Evolutionary conservation across 35 echinoderm and acorn worm species (phyloP).

Genomic region (Heliocidaris erythrogramma): DNA sequence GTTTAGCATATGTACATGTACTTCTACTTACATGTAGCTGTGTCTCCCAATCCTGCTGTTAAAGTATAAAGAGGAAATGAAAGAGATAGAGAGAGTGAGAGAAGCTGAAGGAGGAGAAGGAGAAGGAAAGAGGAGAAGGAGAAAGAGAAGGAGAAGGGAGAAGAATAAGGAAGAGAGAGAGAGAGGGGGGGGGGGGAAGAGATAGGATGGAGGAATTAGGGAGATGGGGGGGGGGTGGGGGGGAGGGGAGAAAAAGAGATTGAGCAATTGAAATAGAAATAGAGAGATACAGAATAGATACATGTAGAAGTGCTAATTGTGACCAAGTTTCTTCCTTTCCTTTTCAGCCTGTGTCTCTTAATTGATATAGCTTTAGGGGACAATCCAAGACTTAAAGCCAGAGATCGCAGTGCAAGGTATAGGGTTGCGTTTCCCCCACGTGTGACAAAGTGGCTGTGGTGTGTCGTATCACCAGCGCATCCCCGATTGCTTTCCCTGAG

Average conservation of each 20-base stretch:
- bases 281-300: neutral
- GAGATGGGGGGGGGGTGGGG: neutral
- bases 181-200: neutral
- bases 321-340: neutral
- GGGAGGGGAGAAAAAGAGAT: neutral
- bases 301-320: neutral
- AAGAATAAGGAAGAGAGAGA: neutral
- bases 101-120: neutral
- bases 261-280: neutral
- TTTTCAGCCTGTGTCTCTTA: conserved; percentile 12
- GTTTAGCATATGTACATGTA: too few species aligned
- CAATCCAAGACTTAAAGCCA: neutral
- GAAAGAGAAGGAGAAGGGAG: neutral
- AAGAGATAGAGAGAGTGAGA: too few species aligned
- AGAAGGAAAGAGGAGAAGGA: too few species aligned
- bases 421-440: conserved; percentile 23
- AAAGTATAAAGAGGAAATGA: too few species aligned
- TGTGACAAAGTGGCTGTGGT: conserved; percentile 2
- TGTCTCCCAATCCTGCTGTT: too few species aligned
- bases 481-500: conserved; percentile 7
- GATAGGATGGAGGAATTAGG: neutral
- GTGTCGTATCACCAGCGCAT: neutral
- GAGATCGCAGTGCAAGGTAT: neutral
- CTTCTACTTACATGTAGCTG: too few species aligned
- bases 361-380: conserved; percentile 52